These are phyloP conservation scores for Mionectes olivaceus DNA, from an alignment of 2,797 vertebrate genomes.

Conservation along the genomic window DNA sequence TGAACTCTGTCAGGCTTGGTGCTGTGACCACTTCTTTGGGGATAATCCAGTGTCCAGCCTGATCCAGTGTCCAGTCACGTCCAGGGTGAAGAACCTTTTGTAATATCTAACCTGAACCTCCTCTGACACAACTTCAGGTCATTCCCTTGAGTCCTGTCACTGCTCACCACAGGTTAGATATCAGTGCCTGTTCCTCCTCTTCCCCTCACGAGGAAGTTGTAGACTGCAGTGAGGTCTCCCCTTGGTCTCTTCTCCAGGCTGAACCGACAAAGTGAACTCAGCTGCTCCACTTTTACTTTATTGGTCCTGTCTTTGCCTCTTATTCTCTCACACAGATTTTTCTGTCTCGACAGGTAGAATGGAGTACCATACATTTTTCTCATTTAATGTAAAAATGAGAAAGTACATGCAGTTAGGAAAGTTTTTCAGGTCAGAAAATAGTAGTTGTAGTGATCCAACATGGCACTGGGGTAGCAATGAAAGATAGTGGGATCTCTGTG, in stretches of 20 bases:
- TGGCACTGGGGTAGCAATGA: neutral
- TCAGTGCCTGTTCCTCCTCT: neutral
- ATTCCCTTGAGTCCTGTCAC: neutral
- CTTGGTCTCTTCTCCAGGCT: neutral
- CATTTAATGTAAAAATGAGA: neutral
- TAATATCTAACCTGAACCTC: neutral
- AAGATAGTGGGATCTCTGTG: neutral
- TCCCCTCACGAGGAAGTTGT: neutral
- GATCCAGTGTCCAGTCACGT: neutral
- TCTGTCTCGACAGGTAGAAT: neutral
- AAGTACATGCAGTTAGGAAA: neutral
- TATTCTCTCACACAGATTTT: neutral
- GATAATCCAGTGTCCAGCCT: neutral
- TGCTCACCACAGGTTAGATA: neutral
- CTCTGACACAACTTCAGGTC: neutral
- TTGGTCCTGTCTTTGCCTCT: neutral
- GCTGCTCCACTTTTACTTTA: neutral
- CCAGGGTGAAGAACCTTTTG: neutral
- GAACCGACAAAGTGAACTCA: neutral
- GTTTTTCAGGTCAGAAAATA: neutral
- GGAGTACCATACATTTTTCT: neutral
- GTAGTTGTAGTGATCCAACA: neutral
- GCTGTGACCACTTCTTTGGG: neutral
- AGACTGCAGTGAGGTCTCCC: neutral
- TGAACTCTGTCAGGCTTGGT: neutral